A percentile compares a stretch with the other conserved stretches of the same genome.
phyloP scores from a whole-genome alignment of 2,797 vertebrate genomes.

The Pygocentrus nattereri region DNA sequence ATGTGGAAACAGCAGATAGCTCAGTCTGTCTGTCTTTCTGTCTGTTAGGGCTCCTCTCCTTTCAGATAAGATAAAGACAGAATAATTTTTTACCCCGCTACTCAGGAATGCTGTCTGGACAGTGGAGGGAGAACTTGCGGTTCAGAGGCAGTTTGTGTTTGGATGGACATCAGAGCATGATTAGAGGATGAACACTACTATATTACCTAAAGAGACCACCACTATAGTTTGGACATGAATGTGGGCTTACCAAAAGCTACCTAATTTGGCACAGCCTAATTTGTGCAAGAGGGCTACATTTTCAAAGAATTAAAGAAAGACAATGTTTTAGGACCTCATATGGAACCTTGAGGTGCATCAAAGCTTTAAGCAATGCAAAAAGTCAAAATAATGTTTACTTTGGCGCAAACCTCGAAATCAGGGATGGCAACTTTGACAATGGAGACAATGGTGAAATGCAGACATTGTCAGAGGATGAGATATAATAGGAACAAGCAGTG shows the following conservation, averaged over 20 bases:
- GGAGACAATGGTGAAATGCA: constrained; percentile 37
- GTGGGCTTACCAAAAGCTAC: neutral
- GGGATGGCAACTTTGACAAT: constrained; percentile 19
- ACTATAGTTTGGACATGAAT: neutral
- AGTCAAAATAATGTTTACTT: constrained; percentile 26
- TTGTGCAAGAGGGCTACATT: neutral
- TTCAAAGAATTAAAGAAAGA: constrained; percentile 14
- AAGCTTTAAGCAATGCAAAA: constrained; percentile 1
- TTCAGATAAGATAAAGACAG: constrained; percentile 76
- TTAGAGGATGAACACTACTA: neutral
- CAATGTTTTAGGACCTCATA: neutral
- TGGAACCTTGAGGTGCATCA: neutral
- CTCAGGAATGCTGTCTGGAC: constrained; percentile 41
- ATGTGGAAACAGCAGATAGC: constrained; percentile 72
- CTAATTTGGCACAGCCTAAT: neutral
- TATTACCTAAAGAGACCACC: neutral
- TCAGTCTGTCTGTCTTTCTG: constrained; percentile 79
- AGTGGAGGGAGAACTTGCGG: neutral
- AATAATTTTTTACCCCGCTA: constrained; percentile 8
- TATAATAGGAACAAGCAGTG: constrained; percentile 8
- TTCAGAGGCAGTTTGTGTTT: constrained; percentile 33
- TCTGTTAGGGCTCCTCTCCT: constrained; percentile 79
- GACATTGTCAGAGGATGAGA: constrained; percentile 29
- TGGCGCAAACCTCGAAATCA: constrained; percentile 1
- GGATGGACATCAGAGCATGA: constrained; percentile 16